A percentile compares a stretch with the other conserved stretches of the same genome.
phyloP scores from a whole-genome alignment of 2,888 invertebrate species.

The Pherbina coryleti region DNA sequence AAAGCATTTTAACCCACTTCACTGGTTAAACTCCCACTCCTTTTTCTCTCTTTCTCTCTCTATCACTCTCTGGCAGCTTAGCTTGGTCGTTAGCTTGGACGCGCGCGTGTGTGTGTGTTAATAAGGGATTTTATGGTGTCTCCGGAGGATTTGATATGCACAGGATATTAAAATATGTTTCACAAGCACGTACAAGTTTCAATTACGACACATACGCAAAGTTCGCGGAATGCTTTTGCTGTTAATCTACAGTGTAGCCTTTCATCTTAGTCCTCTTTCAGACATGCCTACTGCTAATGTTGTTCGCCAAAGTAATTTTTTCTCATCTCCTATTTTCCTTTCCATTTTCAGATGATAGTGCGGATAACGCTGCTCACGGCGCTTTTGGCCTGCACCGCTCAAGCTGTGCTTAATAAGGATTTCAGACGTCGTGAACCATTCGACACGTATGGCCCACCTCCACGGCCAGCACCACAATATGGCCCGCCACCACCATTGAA shows the following conservation, averaged over 20 bases:
- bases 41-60: no score
- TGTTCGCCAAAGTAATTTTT: background rate
- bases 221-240: background rate
- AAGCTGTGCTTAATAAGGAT: conserved; percentile 60
- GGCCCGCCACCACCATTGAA: conserved; percentile 67
- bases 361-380: conserved; percentile 53
- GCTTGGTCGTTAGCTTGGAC: no score
- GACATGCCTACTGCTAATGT: background rate
- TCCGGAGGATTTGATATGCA: no score
- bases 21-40: no score
- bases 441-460: conserved; percentile 72
- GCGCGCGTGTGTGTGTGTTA: no score
- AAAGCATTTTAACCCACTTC: no score
- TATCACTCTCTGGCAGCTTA: no score
- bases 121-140: no score
- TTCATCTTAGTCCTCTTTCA: background rate
- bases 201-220: background rate
- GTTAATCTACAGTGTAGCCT: no score
- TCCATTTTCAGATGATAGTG: conserved; percentile 51
- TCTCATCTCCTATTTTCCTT: background rate
- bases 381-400: conserved; percentile 47
- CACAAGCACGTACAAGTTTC: background rate
- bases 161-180: background rate
- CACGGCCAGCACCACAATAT: conserved; percentile 69
- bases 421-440: conserved; percentile 62